Evolutionary conservation across 2,888 invertebrate species (phyloP).

Genomic region (Platynereis dumerilii): DNA sequence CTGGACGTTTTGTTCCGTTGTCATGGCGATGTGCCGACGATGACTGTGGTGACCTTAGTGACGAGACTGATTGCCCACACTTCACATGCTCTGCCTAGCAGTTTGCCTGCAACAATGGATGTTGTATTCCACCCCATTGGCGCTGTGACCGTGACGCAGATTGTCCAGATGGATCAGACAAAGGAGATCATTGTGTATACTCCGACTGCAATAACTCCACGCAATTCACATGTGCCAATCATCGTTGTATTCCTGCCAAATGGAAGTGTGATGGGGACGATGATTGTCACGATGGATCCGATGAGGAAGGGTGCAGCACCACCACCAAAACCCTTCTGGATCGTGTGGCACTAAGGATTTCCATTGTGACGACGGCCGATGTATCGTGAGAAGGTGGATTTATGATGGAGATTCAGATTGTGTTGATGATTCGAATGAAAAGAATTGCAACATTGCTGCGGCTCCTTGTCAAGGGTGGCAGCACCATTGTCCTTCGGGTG

Average conservation of each 20-base stretch:
- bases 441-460: too few relatives aligned
- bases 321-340: too few relatives aligned
- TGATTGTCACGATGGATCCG: slow-evolving; percentile 40
- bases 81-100: background rate
- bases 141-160: slow-evolving; percentile 20
- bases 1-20: slow-evolving; percentile 46
- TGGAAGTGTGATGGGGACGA: slow-evolving; percentile 40
- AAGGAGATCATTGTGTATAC: background rate
- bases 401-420: too few relatives aligned
- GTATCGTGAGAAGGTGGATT: too few relatives aligned
- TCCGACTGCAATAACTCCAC: background rate
- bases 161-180: slow-evolving; percentile 14
- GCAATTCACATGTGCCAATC: slow-evolving; percentile 44
- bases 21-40: slow-evolving; percentile 46
- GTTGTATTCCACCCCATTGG: slow-evolving; percentile 18
- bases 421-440: too few relatives aligned
- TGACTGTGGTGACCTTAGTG: slow-evolving; percentile 40
- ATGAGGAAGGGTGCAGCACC: slow-evolving; percentile 24
- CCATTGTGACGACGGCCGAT: too few relatives aligned
- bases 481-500: slow-evolving; percentile 10
- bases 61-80: slow-evolving; percentile 12
- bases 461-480: background rate
- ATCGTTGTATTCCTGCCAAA: slow-evolving; percentile 40
- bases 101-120: slow-evolving; percentile 13
- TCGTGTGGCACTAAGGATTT: too few relatives aligned